Evolutionary conservation across 2,797 vertebrate species (phyloP).

Genomic region (Rhynchonycteris naso): DNA sequence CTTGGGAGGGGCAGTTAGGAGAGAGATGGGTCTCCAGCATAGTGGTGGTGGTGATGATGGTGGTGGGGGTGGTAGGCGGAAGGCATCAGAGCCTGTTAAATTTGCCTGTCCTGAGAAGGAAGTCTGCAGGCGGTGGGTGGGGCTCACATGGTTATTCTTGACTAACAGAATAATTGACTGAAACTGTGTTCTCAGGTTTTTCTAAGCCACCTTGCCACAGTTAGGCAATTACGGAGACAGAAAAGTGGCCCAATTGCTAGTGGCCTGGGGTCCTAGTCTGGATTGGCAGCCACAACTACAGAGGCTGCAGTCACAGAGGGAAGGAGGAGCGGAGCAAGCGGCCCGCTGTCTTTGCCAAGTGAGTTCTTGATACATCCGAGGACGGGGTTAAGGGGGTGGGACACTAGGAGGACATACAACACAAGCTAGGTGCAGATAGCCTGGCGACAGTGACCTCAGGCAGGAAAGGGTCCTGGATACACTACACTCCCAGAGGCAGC

Average conservation of each 20-base stretch:
- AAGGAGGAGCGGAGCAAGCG: too few relatives aligned
- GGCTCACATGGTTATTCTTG: background rate
- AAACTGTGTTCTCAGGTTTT: background rate
- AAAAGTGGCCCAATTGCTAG: background rate
- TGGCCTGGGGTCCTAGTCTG: fast-evolving
- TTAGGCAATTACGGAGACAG: background rate
- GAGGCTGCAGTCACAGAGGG: background rate
- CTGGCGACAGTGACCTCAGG: background rate
- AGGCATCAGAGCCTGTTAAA: too few relatives aligned
- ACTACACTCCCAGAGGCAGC: fast-evolving
- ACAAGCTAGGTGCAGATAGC: background rate
- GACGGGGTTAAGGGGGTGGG: too few relatives aligned
- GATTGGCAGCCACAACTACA: background rate
- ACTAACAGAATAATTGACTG: background rate
- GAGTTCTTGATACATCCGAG: background rate
- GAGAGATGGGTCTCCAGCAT: too few relatives aligned
- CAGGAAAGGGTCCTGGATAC: background rate
- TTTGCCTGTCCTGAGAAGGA: background rate
- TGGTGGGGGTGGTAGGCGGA: background rate
- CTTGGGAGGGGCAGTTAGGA: background rate
- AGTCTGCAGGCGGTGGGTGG: background rate
- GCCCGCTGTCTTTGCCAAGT: background rate
- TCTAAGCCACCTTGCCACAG: background rate
- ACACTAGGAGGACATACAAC: too few relatives aligned
- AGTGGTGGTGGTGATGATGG: too few relatives aligned